Evolutionary conservation across 2,888 invertebrate species (phyloP), one percentile per base, ranked within the genome.

Genomic region (Julus scandinavius): DNA sequence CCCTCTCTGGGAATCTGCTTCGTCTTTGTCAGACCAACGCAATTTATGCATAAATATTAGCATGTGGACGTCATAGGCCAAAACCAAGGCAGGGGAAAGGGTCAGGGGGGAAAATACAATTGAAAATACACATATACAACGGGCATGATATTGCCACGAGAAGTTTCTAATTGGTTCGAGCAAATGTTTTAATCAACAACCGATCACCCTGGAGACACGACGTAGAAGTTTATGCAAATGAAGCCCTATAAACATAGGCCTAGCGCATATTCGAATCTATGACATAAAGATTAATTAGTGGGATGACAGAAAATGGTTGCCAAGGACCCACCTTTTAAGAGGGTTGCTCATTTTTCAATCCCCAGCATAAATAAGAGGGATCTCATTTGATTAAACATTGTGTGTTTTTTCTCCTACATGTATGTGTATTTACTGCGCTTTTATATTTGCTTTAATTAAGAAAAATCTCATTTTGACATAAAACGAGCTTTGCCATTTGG

Each of bases 151-250:
- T 29, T 29, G 29, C 29, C 29, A 29, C 29, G 63, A 17, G 6
- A 17, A 17, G 17, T 63, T 63, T 63, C n/a, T 63, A 63, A 63
- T 63, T 63, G 63, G 63, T 63, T n/a, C 63, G 6, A n/a, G 63
- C 63, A 63, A 63, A 63, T n/a, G n/a, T 63, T 63, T 63, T 63
- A 63, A 63, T 63, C 63, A 63, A 63, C n/a, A n/a, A n/a, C 63
- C 63, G n/a, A 63, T 63, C 63, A 7, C 63, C 63, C 63, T 63
- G 63, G 63, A 63, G 63, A 63, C 63, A 63, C 63, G 63, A 63
- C 17, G n/a, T 63, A 63, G 6, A 54, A 17, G 13, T 63, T 63
- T 63, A 63, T 63, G 63, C 63, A 63, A 63, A 63, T 63, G 63
- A 63, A 7, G 63, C n/a, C 7, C n/a, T 3, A n/a, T n/a, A 29